These are phyloP conservation scores for Trichonephila clavipes DNA, from an alignment of 1,140 invertebrate genomes.

Conservation along the genomic window DNA sequence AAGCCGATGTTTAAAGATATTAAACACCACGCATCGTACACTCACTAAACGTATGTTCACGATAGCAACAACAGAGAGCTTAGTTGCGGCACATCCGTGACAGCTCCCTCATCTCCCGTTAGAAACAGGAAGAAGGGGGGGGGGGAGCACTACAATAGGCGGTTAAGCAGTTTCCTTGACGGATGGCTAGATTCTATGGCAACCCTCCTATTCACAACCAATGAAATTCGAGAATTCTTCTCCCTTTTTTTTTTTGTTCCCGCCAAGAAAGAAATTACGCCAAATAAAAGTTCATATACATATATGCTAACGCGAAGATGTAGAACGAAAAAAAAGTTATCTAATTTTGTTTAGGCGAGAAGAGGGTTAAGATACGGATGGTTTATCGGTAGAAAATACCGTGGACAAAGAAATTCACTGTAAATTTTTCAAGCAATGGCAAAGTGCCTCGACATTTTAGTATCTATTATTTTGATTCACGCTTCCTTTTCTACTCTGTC, in stretches of 20 bases:
- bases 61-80: neutral
- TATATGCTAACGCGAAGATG: too few species aligned
- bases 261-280: neutral
- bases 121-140: neutral
- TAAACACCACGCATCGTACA: neutral
- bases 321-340: too few species aligned
- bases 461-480: too few species aligned
- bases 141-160: neutral
- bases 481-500: too few species aligned
- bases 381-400: too few species aligned
- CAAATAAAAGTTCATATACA: neutral
- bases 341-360: too few species aligned
- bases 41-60: neutral
- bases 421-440: too few species aligned
- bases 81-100: neutral
- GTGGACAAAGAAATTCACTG: too few species aligned
- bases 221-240: neutral
- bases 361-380: too few species aligned
- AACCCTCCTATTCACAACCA: neutral
- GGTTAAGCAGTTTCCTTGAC: constrained; percentile 15
- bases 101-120: neutral
- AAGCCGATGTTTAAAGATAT: constrained; percentile 14
- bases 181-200: constrained; percentile 1
- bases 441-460: too few species aligned
- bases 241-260: neutral